Evolutionary conservation across 1,140 invertebrate species (phyloP).

Genomic region (Drosophila bocki): DNA sequence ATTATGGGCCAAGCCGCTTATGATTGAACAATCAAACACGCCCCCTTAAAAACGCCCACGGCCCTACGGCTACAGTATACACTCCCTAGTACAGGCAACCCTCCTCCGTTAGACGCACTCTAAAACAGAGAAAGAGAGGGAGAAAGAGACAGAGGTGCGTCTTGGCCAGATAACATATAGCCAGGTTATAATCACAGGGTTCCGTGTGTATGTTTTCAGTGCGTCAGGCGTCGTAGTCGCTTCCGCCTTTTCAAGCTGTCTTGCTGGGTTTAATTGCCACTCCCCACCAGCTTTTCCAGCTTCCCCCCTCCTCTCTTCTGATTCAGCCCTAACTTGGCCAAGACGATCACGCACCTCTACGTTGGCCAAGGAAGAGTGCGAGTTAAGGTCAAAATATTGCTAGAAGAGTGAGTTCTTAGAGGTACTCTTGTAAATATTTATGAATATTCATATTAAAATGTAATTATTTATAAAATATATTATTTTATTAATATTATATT

Average conservation of each 20-base stretch:
- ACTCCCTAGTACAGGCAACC: not conserved
- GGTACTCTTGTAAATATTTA: not conserved
- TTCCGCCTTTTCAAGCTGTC: conserved; percentile 41
- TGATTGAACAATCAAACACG: conserved; percentile 80
- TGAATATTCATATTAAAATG: not conserved
- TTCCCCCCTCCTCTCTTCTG: not conserved
- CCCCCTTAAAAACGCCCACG: conserved; percentile 63
- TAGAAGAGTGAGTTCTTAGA: no score
- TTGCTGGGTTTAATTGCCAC: conserved; percentile 37
- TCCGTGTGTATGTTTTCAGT: conserved; percentile 36
- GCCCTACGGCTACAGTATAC: conserved; percentile 27
- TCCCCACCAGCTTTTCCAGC: not conserved
- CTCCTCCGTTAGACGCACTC: conserved; percentile 51
- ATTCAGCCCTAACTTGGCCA: not conserved
- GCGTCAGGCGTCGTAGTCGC: conserved; percentile 51
- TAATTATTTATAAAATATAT: no score
- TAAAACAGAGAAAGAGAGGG: not conserved
- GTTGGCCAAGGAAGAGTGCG: not conserved
- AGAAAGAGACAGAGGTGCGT: not conserved
- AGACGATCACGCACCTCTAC: conserved; percentile 53
- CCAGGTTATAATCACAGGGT: conserved; percentile 56
- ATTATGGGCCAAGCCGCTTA: conserved; percentile 59
- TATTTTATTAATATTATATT: no score
- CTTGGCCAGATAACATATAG: not conserved
- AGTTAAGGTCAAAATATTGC: not conserved